Evolutionary conservation across 2,888 invertebrate species (phyloP).

Genomic region (Yponomeuta plumbellus): DNA sequence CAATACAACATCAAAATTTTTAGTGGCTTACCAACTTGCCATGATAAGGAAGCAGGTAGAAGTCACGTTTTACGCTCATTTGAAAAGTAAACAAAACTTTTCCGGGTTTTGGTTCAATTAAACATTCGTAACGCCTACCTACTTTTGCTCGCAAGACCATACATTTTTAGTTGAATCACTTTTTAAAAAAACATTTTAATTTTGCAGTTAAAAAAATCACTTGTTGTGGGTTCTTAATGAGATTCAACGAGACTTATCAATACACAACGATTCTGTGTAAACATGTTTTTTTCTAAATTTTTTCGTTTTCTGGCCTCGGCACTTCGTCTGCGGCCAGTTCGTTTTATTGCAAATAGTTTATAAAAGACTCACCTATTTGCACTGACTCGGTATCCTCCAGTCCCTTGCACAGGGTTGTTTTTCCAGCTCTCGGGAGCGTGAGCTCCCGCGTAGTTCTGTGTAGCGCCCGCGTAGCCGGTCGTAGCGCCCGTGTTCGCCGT

Average conservation of each 20-base stretch:
- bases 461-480: slow-evolving; percentile 74
- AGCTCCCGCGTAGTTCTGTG: slow-evolving; percentile 63
- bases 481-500: slow-evolving; percentile 81
- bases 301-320: neutral
- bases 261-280: too few species aligned
- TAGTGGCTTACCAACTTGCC: slow-evolving; percentile 37
- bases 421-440: slow-evolving; percentile 67
- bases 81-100: slow-evolving; percentile 73
- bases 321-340: neutral
- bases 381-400: slow-evolving; percentile 78
- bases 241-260: too few species aligned
- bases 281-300: too few species aligned
- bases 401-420: slow-evolving; percentile 70
- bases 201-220: too few species aligned
- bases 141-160: too few species aligned
- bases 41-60: slow-evolving; percentile 65
- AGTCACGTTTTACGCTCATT: slow-evolving; percentile 70
- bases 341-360: neutral
- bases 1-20: neutral
- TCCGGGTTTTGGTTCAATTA: slow-evolving; percentile 26
- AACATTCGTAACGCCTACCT: neutral
- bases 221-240: too few species aligned
- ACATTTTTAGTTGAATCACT: too few species aligned
- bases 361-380: slow-evolving; percentile 77
- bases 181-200: too few species aligned